phyloP scores from a whole-genome alignment of 2,797 vertebrate species.

The Aulostomus chinensis region DNA sequence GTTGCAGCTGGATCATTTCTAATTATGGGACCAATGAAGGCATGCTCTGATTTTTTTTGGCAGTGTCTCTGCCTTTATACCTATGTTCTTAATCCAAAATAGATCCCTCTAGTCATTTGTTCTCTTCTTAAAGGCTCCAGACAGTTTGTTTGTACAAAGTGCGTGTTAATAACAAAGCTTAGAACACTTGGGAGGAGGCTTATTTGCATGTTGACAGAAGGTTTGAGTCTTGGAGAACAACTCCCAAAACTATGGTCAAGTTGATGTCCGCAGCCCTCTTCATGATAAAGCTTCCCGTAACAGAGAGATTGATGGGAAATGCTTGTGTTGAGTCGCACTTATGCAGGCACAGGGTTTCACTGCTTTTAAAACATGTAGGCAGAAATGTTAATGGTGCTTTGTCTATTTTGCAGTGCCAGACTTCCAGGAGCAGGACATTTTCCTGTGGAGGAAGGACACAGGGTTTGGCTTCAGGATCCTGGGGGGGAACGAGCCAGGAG shows the following conservation, averaged over 20 bases:
- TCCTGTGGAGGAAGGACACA: slow-evolving; percentile 99
- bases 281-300: background rate
- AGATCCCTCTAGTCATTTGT: slow-evolving; percentile 41
- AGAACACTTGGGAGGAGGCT: slow-evolving; percentile 12
- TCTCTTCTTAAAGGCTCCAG: slow-evolving; percentile 20
- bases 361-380: too few relatives aligned
- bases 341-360: too few relatives aligned
- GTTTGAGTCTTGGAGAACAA: slow-evolving; percentile 11
- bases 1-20: slow-evolving; percentile 25
- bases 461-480: slow-evolving; percentile 99
- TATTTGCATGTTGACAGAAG: slow-evolving; percentile 36
- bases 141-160: slow-evolving; percentile 19
- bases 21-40: slow-evolving; percentile 35
- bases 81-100: slow-evolving; percentile 50
- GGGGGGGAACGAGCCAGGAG: slow-evolving; percentile 97
- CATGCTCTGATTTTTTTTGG: slow-evolving; percentile 4
- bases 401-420: slow-evolving; percentile 89
- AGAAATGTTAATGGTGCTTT: slow-evolving; percentile 16
- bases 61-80: slow-evolving; percentile 26
- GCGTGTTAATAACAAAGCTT: slow-evolving; percentile 24
- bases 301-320: too few relatives aligned
- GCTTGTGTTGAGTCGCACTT: too few relatives aligned
- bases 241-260: background rate
- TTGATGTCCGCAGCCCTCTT: slow-evolving; percentile 3
- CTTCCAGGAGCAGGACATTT: slow-evolving; percentile 99